Base-by-base conservation (phyloP, 2,113 vertebrate genomes). In the Telmatochromis bifrenatus region DNA sequence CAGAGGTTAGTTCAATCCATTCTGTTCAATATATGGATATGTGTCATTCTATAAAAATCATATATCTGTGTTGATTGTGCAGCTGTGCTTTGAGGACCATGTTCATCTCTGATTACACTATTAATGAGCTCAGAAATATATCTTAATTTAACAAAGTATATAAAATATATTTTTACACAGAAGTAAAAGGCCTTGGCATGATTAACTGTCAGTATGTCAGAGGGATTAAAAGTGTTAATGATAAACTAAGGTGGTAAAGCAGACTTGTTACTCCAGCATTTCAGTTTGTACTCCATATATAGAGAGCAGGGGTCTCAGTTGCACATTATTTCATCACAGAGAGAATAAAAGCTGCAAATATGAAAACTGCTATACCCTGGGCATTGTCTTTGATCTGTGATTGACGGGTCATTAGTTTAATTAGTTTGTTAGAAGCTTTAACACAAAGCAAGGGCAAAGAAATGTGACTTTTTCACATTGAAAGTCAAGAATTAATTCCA, bases 241-340 rank as follows among this genome's bases (percentile, higher is more conserved):
- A 5, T 45, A 47, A 45, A 26, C 23, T 1, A 26, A 17, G 21
- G 68, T 73, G 14, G 21, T 28, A 28, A 73, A 17, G 68, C 13
- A 26, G 39, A 73, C 21, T 26, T 73, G 68, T 73, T 45, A 45
- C 14, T 5, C 39, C 23, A 75, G 5, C 42, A 19, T 75, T 28
- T 31, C 15, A 49, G 15, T 31, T 75, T 49, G 15, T n/a, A n/a
- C 7, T 33, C 26, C 73, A 51, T 51, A 11, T 77, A 51, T 5
- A 51, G 17, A 33, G 26, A 77, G 23, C 17, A 75, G 45, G 26
- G 31, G 8, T 47, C 79, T 85, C 26, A 49, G 62, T 75, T 49
- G 60, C 21, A 65, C 12, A 39, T 51, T 62, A 65, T 86, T 84
- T 81, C 37, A 88, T 51, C 54, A 58, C 54, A 86, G 47, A 83